Evolutionary conservation across 1,140 invertebrate species (phyloP).

Genomic region (Polyergus mexicanus): DNA sequence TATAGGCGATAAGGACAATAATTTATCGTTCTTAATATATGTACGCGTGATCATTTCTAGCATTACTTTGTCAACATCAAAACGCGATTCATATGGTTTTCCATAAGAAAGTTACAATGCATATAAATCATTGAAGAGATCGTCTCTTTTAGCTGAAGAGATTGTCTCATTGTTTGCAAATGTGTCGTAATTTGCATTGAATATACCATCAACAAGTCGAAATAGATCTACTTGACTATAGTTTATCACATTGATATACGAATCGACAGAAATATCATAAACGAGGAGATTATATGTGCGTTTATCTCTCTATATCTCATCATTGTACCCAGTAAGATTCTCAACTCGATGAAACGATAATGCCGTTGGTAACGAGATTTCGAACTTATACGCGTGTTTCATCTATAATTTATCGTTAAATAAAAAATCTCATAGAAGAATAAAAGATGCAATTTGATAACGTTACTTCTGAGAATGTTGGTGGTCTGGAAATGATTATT

Average conservation of each 20-base stretch:
- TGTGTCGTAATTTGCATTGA: conserved; percentile 38
- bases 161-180: conserved; percentile 50
- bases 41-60: conserved; percentile 44
- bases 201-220: conserved; percentile 54
- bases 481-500: conserved; percentile 67
- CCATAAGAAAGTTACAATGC: conserved; percentile 48
- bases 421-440: conserved; percentile 75
- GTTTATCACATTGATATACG: conserved; percentile 60
- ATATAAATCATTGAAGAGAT: conserved; percentile 49
- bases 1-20: conserved; percentile 65
- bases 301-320: conserved; percentile 60
- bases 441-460: conserved; percentile 71
- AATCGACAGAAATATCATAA: conserved; percentile 68
- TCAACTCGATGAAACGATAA: conserved; percentile 53
- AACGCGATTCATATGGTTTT: conserved; percentile 39
- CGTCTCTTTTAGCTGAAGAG: conserved; percentile 38
- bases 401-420: conserved; percentile 61
- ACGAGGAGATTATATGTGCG: conserved; percentile 66
- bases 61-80: conserved; percentile 49
- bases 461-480: conserved; percentile 74
- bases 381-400: conserved; percentile 52
- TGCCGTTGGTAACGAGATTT: conserved; percentile 54
- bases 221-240: conserved; percentile 66
- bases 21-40: conserved; percentile 44
- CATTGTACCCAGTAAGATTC: conserved; percentile 52